These are phyloP conservation scores for Diachrysia chrysitis DNA, from an alignment of 2,888 invertebrate genomes.

Conservation along the genomic window DNA sequence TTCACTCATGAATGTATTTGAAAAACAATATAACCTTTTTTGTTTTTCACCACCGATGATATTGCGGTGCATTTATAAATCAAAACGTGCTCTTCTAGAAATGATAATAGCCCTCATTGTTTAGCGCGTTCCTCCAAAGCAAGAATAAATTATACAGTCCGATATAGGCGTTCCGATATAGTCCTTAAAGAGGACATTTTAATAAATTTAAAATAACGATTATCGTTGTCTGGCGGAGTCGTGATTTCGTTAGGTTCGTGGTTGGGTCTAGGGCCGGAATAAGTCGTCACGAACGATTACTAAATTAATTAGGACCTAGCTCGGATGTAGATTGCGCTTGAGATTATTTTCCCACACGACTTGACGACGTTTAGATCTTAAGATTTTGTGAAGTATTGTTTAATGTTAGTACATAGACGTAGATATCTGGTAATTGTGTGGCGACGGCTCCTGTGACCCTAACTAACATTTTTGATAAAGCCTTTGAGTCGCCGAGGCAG, in stretches of 20 bases:
- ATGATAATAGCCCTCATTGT: constrained; percentile 84
- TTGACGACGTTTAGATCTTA: constrained; percentile 79
- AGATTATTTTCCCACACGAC: constrained; percentile 89
- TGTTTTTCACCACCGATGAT: constrained; percentile 46
- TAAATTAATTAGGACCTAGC: constrained; percentile 89
- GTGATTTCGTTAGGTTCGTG: constrained; percentile 89
- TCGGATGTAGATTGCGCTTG: constrained; percentile 86
- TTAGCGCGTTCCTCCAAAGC: constrained; percentile 79
- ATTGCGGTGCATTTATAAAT: constrained; percentile 66
- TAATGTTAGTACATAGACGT: constrained; percentile 62
- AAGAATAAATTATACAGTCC: constrained; percentile 88
- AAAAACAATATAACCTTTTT: constrained; percentile 28
- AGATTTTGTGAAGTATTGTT: constrained; percentile 82
- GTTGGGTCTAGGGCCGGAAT: constrained; percentile 85
- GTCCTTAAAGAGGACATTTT: constrained; percentile 89
- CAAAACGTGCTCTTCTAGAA: constrained; percentile 75
- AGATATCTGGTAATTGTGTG: constrained; percentile 47
- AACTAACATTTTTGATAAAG: constrained; percentile 13
- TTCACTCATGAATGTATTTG: constrained; percentile 10
- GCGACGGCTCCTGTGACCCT: constrained; percentile 36
- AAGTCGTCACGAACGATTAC: constrained; percentile 89
- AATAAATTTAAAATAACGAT: constrained; percentile 90
- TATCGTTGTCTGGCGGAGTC: constrained; percentile 88
- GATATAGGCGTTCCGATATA: constrained; percentile 87
- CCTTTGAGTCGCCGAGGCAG: not conserved